Evolutionary conservation across 2,888 invertebrate genomes (phyloP).

Genomic region (Papilio protenor): DNA sequence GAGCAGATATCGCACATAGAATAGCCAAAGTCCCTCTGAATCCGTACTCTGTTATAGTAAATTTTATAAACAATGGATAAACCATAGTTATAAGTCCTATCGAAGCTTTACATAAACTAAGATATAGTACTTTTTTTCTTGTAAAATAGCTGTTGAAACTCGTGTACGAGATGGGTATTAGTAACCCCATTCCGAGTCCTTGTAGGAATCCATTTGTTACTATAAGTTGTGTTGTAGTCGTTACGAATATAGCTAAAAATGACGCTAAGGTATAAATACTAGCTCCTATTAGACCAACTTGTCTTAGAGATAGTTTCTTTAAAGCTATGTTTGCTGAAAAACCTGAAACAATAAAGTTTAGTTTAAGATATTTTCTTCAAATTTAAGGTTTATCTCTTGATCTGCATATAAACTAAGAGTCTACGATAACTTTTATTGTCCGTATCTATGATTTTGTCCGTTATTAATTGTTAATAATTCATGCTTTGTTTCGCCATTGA

Average conservation of each 20-base stretch:
- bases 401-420: neutral
- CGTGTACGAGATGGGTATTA: slow-evolving; percentile 89
- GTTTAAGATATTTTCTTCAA: neutral
- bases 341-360: slow-evolving; percentile 76
- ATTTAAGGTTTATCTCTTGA: neutral
- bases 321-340: slow-evolving; percentile 87
- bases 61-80: slow-evolving; percentile 87
- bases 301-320: slow-evolving; percentile 86
- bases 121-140: slow-evolving; percentile 87
- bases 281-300: slow-evolving; percentile 87
- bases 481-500: too few relatives aligned
- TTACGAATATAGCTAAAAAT: slow-evolving; percentile 86
- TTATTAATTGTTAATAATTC: too few relatives aligned
- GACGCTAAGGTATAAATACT: slow-evolving; percentile 86
- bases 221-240: slow-evolving; percentile 85
- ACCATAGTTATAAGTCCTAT: slow-evolving; percentile 88
- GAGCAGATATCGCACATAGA: slow-evolving; percentile 86
- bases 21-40: slow-evolving; percentile 89
- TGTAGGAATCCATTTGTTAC: slow-evolving; percentile 87
- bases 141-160: slow-evolving; percentile 91
- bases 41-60: slow-evolving; percentile 86
- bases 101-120: slow-evolving; percentile 88
- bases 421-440: too few relatives aligned
- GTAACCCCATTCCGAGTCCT: slow-evolving; percentile 88
- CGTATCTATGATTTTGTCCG: too few relatives aligned